These are phyloP conservation scores for Cantharis rufa DNA, from an alignment of 2,888 invertebrate genomes.

Conservation along the genomic window DNA sequence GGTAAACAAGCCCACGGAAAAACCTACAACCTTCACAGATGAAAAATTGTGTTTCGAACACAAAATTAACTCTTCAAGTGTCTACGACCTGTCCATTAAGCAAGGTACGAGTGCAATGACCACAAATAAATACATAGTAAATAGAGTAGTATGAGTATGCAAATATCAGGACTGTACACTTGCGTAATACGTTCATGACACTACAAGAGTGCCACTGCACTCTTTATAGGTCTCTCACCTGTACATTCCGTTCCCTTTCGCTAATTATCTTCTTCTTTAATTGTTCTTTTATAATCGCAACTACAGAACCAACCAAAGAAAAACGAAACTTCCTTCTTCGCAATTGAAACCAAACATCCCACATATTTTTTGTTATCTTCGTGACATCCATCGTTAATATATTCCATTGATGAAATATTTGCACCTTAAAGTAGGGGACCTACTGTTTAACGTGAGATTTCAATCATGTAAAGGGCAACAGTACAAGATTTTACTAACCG, in stretches of 20 bases:
- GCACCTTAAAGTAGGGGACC: no score
- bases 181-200: conserved; percentile 27
- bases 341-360: background rate
- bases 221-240: conserved; percentile 28
- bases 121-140: conserved; percentile 30
- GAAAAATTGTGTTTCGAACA: background rate
- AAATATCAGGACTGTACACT: conserved; percentile 24
- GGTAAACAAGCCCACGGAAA: background rate
- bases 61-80: background rate
- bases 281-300: background rate
- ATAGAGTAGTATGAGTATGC: conserved; percentile 29
- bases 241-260: conserved; percentile 26
- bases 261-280: conserved; percentile 23
- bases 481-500: no score
- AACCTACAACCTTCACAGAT: background rate
- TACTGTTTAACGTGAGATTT: no score
- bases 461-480: no score
- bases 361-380: background rate
- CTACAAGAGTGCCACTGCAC: conserved; percentile 29
- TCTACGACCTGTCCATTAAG: conserved; percentile 21
- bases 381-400: no score
- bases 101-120: conserved; percentile 26
- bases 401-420: no score
- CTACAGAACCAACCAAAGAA: background rate
- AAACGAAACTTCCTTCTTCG: background rate